Conservation (phyloP, 2,888 invertebrate genomes). For the Leucoma salicis region DNA sequence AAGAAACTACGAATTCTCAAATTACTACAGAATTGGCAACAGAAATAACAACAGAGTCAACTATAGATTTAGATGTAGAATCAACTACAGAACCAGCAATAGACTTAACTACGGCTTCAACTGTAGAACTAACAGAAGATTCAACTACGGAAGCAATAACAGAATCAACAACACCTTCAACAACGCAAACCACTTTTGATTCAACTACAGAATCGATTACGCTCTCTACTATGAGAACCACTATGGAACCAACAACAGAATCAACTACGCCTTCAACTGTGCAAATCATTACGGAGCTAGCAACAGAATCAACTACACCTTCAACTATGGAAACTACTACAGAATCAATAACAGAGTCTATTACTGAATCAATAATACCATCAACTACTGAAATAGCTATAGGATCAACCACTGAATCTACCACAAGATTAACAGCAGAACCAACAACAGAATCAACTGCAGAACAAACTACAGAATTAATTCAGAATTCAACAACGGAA, state of each 20-base stretch:
- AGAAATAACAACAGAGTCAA: not conserved
- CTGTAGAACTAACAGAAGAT: not conserved
- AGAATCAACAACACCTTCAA: not conserved
- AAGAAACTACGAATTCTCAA: not conserved
- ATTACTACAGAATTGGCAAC: not conserved
- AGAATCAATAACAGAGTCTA: not conserved
- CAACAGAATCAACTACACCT: constrained; percentile 3
- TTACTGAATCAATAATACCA: constrained; percentile 5
- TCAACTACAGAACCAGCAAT: not conserved
- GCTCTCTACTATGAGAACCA: constrained; percentile 4
- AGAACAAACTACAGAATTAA: no score
- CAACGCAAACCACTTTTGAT: constrained; percentile 1
- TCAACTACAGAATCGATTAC: constrained; percentile 3
- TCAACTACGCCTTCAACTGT: constrained; percentile 1
- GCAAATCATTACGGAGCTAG: constrained; percentile 9
- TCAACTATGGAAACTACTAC: constrained; percentile 14
- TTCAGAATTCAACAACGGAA: no score
- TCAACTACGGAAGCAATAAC: not conserved
- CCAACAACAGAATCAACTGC: no score
- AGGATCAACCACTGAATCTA: constrained; percentile 5
- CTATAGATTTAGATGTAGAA: not conserved
- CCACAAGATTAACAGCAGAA: no score
- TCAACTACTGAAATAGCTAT: constrained; percentile 10
- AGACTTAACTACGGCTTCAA: not conserved
- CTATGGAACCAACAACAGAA: constrained; percentile 8